Percentiles rank a stretch among this genome's conserved stretches.
Conservation (phyloP, 2,888 invertebrate genomes). For the Thyatira batis region DNA sequence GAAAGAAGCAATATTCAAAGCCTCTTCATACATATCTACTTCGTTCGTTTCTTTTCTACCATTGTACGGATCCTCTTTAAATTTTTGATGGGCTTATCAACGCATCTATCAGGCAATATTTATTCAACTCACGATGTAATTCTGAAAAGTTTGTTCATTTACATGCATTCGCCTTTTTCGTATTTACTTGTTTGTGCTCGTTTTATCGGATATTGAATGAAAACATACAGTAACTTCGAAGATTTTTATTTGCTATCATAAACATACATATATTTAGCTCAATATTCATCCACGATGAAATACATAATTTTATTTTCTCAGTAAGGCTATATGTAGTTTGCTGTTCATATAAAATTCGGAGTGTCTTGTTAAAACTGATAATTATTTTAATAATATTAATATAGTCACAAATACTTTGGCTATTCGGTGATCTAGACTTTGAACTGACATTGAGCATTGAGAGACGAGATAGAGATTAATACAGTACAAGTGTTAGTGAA, state of each 20-base stretch:
- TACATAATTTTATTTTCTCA: not conserved
- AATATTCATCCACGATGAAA: not conserved
- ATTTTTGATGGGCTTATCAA: slow-evolving; percentile 74
- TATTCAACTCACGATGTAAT: slow-evolving; percentile 74
- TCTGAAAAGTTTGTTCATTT: slow-evolving; percentile 72
- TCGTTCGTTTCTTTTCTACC: slow-evolving; percentile 51
- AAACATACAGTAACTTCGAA: slow-evolving; percentile 38
- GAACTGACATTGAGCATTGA: slow-evolving; percentile 51
- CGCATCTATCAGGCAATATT: slow-evolving; percentile 72
- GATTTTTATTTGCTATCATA: slow-evolving; percentile 34
- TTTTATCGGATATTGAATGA: slow-evolving; percentile 61
- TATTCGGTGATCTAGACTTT: slow-evolving; percentile 58
- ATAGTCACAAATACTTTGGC: slow-evolving; percentile 8
- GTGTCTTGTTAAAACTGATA: not conserved
- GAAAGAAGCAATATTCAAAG: slow-evolving; percentile 59
- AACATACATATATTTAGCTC: slow-evolving; percentile 5
- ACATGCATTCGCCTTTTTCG: slow-evolving; percentile 67
- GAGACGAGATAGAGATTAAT: slow-evolving; percentile 72
- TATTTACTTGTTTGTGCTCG: slow-evolving; percentile 62
- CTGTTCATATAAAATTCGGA: not conserved
- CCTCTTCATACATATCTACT: slow-evolving; percentile 52
- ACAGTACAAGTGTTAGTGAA: slow-evolving; percentile 70
- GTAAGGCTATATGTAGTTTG: not conserved
- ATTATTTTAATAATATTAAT: not conserved
- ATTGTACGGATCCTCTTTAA: slow-evolving; percentile 64